phyloP scores from a whole-genome alignment of 2,888 invertebrate genomes.

The Cheilosia variabilis region DNA sequence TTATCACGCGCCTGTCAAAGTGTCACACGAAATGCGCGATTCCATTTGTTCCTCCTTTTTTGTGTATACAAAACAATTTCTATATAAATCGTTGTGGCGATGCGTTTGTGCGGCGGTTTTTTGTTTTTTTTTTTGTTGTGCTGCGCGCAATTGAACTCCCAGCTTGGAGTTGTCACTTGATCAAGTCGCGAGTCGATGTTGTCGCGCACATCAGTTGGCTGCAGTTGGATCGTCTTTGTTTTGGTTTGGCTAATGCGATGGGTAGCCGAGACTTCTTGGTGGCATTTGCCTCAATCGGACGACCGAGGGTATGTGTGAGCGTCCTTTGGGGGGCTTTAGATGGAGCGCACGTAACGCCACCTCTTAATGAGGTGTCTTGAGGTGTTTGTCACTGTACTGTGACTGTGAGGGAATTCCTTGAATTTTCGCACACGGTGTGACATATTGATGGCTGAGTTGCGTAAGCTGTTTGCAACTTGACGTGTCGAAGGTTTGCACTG shows the following conservation, averaged over 20 bases:
- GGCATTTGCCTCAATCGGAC: conserved; percentile 71
- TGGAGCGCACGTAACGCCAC: conserved; percentile 74
- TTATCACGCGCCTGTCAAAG: conserved; percentile 82
- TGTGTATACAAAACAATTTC: conserved; percentile 17
- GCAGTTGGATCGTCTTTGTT: conserved; percentile 47
- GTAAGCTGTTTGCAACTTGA: not conserved
- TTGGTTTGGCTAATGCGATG: conserved; percentile 29
- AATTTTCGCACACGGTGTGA: conserved; percentile 21
- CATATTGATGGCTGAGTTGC: conserved; percentile 26
- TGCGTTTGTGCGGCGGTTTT: conserved; percentile 13
- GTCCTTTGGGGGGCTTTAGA: conserved; percentile 49
- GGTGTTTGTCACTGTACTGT: conserved; percentile 66
- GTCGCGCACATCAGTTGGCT: conserved; percentile 19
- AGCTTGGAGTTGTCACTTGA: conserved; percentile 65
- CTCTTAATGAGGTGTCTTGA: conserved; percentile 71
- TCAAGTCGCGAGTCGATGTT: conserved; percentile 44
- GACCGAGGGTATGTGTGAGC: conserved; percentile 3
- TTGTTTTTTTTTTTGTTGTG: not conserved
- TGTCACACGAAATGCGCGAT: conserved; percentile 79
- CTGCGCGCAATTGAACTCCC: conserved; percentile 25
- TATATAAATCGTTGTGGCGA: conserved; percentile 33
- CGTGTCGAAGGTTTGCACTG: not conserved
- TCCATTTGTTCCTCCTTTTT: conserved; percentile 73
- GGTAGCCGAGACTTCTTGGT: conserved; percentile 68
- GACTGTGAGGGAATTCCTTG: conserved; percentile 60